Conservation (phyloP, 1,140 invertebrate species). For the Musca vetustissima region DNA sequence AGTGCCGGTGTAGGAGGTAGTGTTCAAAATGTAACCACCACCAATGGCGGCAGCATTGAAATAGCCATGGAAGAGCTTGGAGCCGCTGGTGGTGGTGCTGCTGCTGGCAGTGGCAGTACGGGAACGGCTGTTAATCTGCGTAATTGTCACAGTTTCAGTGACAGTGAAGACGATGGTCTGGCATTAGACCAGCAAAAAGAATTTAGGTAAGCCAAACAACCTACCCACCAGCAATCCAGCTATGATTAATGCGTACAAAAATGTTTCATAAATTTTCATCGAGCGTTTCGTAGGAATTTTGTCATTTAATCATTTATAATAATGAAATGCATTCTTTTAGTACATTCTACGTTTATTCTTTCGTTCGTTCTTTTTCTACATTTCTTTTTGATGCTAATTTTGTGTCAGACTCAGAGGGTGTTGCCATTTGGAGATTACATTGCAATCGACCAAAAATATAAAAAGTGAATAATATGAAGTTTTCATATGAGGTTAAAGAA, state of each 20-base stretch:
- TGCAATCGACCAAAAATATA: no score
- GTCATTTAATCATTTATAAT: constrained; percentile 22
- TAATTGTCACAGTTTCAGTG: constrained; percentile 15
- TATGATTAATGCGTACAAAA: neutral
- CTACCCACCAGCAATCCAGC: no score
- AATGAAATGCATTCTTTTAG: constrained; percentile 22
- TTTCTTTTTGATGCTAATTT: neutral
- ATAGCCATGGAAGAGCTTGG: constrained; percentile 16
- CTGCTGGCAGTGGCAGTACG: neutral
- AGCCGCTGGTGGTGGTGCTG: constrained; percentile 2
- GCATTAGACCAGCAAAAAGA: constrained; percentile 27
- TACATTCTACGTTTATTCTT: constrained; percentile 16
- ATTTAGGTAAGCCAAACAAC: constrained; percentile 26
- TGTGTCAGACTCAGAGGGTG: neutral
- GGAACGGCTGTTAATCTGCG: neutral
- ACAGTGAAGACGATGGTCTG: constrained; percentile 25
- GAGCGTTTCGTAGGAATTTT: constrained; percentile 18
- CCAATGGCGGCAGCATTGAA: constrained; percentile 24
- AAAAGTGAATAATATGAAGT: no score
- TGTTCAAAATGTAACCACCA: constrained; percentile 1
- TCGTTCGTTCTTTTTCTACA: neutral
- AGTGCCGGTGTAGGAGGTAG: constrained; percentile 33
- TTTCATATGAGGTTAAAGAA: no score
- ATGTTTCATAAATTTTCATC: constrained; percentile 12
- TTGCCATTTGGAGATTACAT: no score